These are phyloP conservation scores for Hemicordylus capensis DNA, from an alignment of 2,113 vertebrate genomes.

Conservation along the genomic window DNA sequence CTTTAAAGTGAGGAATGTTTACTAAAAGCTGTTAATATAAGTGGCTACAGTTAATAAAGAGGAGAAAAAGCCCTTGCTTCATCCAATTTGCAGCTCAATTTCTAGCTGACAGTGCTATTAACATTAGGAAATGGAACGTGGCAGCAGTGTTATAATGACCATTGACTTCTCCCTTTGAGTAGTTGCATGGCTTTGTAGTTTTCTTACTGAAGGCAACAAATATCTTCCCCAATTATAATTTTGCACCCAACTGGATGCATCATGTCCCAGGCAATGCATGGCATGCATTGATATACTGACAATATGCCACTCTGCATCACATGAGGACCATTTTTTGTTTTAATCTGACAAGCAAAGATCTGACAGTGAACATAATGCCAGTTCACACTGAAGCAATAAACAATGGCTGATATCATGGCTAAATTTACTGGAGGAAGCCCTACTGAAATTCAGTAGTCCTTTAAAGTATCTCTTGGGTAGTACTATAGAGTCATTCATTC, in stretches of 20 bases:
- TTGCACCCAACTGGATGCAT: neutral
- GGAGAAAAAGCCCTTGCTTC: neutral
- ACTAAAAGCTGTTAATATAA: conserved; percentile 49
- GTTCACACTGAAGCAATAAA: neutral
- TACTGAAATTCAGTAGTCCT: no score
- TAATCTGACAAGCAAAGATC: neutral
- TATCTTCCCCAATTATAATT: neutral
- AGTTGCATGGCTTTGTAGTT: neutral
- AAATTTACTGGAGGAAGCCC: no score
- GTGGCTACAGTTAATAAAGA: conserved; percentile 32
- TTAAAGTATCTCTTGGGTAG: no score
- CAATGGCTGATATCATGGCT: no score
- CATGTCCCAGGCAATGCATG: neutral
- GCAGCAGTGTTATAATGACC: conserved; percentile 1
- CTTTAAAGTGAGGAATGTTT: conserved; percentile 40
- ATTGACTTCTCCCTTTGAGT: neutral
- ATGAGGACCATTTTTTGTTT: neutral
- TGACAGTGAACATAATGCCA: accelerated
- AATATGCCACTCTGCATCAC: neutral
- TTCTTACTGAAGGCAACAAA: neutral
- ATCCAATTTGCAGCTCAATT: conserved; percentile 24
- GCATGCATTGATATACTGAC: accelerated
- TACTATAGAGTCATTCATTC: no score
- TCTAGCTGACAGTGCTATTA: conserved; percentile 26
- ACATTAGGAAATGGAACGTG: conserved; percentile 15